Base-by-base conservation (phyloP, 1,140 invertebrate species). In the Pseudoatta argentina region DNA sequence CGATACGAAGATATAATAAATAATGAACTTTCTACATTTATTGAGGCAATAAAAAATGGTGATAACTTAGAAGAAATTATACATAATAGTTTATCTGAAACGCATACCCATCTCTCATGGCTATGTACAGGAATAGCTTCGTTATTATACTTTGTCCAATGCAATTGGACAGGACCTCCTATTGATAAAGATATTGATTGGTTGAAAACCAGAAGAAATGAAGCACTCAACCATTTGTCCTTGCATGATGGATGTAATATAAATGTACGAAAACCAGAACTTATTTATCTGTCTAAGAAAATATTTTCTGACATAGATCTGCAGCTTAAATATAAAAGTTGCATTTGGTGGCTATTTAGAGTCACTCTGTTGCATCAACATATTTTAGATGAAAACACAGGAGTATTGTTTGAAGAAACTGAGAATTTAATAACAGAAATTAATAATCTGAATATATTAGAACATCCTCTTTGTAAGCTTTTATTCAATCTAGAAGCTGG, bases 91-190 rank as follows among this genome's bases (percentile, higher is more conserved):
- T 87, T 93, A 72, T 55, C 76, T 51, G 76, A 87, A 44, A 27
- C 44, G 18, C 7, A 86, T n/a, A n/a, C 12, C 16, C 57, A 39
- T 69, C 39, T 87, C 27, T 88, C 92, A 76, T 93, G 93, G 91
- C 86, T 96, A 16, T 92, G 91, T 57, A 87, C 96, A 87, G 97
- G 96, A 21, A 94, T 97, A 64, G 94, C 96, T 18, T 96, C 96
- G 83, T 93, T 98, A 16, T 95, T 97, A 75, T 95, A 96, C 57
- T 98, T 98, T 95, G 96, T 98, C 82, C 97, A 98, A 94, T 96
- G 95, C 55, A 99, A 98, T 94, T 98, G 97, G 96, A 97, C 97
- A 81, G 97, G 98, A 12, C 97, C 97, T n/a, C 93, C 96, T 48
- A 90, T 94, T 64, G 55, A 85, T 91, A 95, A 87, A 87, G 95